Evolutionary conservation across 2,797 vertebrate species (phyloP), one percentile per base, ranked within the genome.

Genomic region (Cynodonichthys magdalenae): DNA sequence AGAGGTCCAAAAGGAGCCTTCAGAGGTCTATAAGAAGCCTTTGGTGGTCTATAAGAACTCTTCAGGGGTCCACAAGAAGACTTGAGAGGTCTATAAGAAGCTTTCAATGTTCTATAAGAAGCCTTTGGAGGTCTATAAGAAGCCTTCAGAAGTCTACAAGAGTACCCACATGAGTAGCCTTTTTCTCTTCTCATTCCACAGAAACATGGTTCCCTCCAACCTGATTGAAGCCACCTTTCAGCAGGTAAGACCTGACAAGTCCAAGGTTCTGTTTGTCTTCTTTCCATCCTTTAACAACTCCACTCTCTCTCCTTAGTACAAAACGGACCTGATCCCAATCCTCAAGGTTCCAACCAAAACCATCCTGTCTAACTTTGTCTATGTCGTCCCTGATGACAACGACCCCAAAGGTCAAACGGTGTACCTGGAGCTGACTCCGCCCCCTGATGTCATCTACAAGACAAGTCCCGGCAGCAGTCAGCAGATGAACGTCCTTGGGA

Each of bases 151-250:
- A 10, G 12, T 39, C 36, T 3, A 39, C 2, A 31, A 31, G 29
- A 8, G 29, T 24, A 24, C 3, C 24, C 24, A 24, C 24, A n/a
- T n/a, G 24, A 24, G 20, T 31, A 3, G 11, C 6, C 2, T 0
- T n/a, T 9, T 49, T 55, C 28, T 50, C 0, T 36, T 41, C 36
- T 53, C 49, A 34, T 15, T 52, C 63, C 27, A 69, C 63, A 96
- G 95, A 75, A 96, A 96, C 81, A 96, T 96, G 95, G 95, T 96
- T 73, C 95, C 95, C 52, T 95, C 95, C 6, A 96, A 96, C 58
- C 88, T 96, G 66, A 91, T 96, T 0, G 95, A 96, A 78, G 95
- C 95, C 59, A 95, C 95, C 0, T 96, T 96, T 69, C 95, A 96
- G 81, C 95, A 96, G 93, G 95, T 96, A 68, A 87, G 81, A 61